A percentile compares a stretch with the other conserved stretches of the same genome.
These are phyloP conservation scores for Plestiodon gilberti DNA, from an alignment of 2,113 vertebrate species.

Conservation along the genomic window DNA sequence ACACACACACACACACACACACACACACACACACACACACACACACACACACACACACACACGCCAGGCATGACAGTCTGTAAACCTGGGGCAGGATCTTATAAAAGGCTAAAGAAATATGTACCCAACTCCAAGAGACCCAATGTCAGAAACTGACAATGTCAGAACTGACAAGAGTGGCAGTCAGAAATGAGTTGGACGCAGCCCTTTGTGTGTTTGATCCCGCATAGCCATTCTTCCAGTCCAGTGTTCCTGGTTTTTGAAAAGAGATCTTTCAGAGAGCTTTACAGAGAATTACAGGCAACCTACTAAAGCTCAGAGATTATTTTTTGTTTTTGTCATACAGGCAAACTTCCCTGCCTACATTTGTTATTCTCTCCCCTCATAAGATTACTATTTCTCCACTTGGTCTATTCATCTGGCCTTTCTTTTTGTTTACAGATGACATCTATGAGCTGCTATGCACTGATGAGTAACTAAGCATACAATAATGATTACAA, in stretches of 20 bases:
- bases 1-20: no score
- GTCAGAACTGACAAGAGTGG: neutral
- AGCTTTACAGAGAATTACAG: neutral
- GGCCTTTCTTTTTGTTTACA: no score
- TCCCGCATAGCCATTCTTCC: neutral
- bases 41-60: no score
- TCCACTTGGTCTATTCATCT: neutral
- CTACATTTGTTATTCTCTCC: neutral
- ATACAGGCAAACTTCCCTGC: neutral
- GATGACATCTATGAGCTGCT: no score
- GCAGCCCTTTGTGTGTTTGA: neutral
- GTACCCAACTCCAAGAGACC: neutral
- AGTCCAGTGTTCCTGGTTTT: neutral
- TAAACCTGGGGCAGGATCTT: neutral
- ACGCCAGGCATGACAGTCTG: neutral
- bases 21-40: no score
- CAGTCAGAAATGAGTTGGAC: no score
- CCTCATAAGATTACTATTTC: neutral
- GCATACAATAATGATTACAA: no score
- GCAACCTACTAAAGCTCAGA: neutral
- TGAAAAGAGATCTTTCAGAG: neutral
- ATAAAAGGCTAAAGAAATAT: neutral
- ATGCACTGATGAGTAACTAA: no score
- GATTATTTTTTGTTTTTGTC: no score
- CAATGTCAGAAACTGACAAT: neutral